Evolutionary conservation across 2,797 vertebrate genomes (phyloP).

Genomic region (Nyctibius grandis): DNA sequence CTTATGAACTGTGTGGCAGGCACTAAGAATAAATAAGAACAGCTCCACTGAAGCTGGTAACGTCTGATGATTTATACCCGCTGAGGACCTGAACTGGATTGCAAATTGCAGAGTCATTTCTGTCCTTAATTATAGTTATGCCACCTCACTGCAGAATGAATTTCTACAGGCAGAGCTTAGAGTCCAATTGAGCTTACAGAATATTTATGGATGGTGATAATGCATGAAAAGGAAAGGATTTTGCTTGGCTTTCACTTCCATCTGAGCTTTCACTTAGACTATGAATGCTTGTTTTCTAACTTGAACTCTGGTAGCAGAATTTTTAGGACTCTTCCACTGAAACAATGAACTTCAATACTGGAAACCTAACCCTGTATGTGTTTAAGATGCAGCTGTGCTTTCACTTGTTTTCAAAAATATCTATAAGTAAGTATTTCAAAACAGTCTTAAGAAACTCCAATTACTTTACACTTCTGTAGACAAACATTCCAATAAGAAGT

Average conservation of each 20-base stretch:
- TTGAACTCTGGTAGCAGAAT: background rate
- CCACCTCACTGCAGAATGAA: background rate
- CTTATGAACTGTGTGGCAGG: background rate
- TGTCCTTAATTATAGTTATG: background rate
- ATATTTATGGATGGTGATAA: background rate
- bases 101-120: background rate
- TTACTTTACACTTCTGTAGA: background rate
- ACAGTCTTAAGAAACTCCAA: constrained; percentile 1
- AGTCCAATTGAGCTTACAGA: background rate
- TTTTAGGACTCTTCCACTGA: background rate
- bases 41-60: background rate
- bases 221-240: background rate
- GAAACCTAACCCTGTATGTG: background rate
- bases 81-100: background rate
- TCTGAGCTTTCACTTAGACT: background rate
- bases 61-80: background rate
- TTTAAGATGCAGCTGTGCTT: background rate
- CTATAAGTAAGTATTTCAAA: constrained; percentile 17
- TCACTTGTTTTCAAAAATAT: constrained; percentile 10
- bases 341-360: background rate
- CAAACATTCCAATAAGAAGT: background rate
- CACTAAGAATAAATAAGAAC: background rate
- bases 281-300: background rate
- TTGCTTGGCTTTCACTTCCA: background rate
- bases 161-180: background rate